Evolutionary conservation across 2,113 vertebrate genomes (phyloP), one percentile per base, ranked within the genome.

Genomic region (Pyrgilauda ruficollis): DNA sequence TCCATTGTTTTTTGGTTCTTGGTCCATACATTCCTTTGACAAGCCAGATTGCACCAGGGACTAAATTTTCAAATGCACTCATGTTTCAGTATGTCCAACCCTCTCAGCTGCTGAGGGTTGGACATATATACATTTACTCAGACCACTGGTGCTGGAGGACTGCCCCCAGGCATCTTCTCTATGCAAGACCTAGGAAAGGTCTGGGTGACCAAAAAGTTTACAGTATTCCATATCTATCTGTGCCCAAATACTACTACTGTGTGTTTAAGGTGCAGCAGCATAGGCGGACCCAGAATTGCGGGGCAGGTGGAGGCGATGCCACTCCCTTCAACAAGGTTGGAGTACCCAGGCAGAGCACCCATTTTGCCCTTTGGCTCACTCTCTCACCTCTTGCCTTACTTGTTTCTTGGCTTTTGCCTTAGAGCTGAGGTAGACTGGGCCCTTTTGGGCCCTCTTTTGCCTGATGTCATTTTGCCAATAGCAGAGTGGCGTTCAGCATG

Each of bases 221-320:
- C 16, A 44, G 10, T 35, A 24, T 26, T 62, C 31, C 31, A 6
- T 52, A 31, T 35, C 46, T 26, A n/a, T 16, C 31, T 24, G 31
- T 10, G 16, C 13, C 31, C 37, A 52, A 61, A 43, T 61, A 52
- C 37, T 30, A 13, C 19, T 35, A 30, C 20, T 13, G 4, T 43
- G 31, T 35, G 10, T 62, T 52, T 44, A 52, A 52, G 16, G 26
- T 13, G 31, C 37, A 61, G 66, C 0, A 1, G 15, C 28, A 28
- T 50, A 26, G 33, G 12, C 0, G 0, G n/a, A 68, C 5, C 17
- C 20, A 23, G 44, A 52, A 62, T 13, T 0, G 0, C 1, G 0
- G 26, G 16, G 10, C 46, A 52, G 26, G 20, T 4, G 3, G 15
- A n/a, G 13, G 17, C 52, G 37, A 26, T 31, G 46, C 16, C 0